Evolutionary conservation across 2,797 vertebrate genomes (phyloP).

Genomic region (Lagorchestes hirsutus): DNA sequence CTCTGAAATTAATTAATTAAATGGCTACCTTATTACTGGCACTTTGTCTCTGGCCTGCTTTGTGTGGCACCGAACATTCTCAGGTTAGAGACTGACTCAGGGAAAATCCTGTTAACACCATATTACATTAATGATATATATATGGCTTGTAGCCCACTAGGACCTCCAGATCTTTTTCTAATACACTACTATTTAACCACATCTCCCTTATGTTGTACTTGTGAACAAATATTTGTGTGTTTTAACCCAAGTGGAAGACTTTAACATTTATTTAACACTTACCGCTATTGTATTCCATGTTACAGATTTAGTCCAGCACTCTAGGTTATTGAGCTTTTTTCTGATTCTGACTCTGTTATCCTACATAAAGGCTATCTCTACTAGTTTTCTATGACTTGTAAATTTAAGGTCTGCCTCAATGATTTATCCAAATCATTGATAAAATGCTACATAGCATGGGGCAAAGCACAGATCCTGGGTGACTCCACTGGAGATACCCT

Average conservation of each 20-base stretch:
- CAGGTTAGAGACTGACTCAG: too few species aligned
- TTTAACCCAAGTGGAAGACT: not conserved
- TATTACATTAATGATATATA: not conserved
- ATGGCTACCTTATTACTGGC: too few species aligned
- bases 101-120: too few species aligned
- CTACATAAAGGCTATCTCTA: not conserved
- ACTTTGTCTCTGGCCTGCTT: too few species aligned
- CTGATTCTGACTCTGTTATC: not conserved
- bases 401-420: not conserved
- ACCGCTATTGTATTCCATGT: not conserved
- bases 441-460: not conserved
- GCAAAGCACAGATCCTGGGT: not conserved
- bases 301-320: not conserved
- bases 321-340: not conserved
- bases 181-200: not conserved
- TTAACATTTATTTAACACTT: not conserved
- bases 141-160: not conserved
- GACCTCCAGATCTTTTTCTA: not conserved
- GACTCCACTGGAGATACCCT: not conserved
- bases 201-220: not conserved
- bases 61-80: too few species aligned
- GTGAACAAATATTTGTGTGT: not conserved
- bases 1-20: too few species aligned
- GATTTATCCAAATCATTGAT: not conserved
- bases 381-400: not conserved